Evolutionary conservation across 2,888 invertebrate genomes (phyloP).

Genomic region (Agrotis segetum): DNA sequence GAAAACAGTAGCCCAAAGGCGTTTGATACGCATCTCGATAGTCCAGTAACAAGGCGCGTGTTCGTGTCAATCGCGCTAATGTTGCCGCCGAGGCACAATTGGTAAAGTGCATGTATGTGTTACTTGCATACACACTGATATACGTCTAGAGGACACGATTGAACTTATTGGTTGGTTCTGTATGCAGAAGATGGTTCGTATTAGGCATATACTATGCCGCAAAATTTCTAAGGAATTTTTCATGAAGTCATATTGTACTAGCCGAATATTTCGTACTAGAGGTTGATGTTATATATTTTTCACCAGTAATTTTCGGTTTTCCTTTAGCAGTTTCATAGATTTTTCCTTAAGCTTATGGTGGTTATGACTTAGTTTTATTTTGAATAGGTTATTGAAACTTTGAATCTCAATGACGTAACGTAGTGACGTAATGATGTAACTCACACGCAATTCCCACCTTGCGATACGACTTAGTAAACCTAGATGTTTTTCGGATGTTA

Average conservation of each 20-base stretch:
- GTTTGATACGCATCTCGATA: constrained; percentile 87
- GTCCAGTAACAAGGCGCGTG: constrained; percentile 87
- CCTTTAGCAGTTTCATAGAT: neutral
- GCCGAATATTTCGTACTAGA: no score
- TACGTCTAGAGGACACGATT: constrained; percentile 7
- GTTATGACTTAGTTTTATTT: no score
- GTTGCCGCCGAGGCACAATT: constrained; percentile 72
- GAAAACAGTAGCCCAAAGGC: constrained; percentile 87
- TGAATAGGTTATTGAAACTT: no score
- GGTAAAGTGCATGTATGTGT: constrained; percentile 66
- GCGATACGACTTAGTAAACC: neutral
- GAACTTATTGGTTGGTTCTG: neutral
- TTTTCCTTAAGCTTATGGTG: neutral
- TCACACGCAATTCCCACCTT: no score
- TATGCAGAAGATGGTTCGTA: neutral
- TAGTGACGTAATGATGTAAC: no score
- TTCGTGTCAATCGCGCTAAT: constrained; percentile 89
- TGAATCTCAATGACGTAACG: no score
- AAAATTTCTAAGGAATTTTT: no score
- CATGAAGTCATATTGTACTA: no score
- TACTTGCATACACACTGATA: constrained; percentile 50
- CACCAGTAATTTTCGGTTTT: neutral
- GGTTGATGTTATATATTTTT: no score
- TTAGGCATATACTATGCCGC: neutral
- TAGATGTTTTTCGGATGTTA: no score